phyloP scores from a whole-genome alignment of 1,140 invertebrate genomes.

The Pachyrhynchus sulphureomaculatus region DNA sequence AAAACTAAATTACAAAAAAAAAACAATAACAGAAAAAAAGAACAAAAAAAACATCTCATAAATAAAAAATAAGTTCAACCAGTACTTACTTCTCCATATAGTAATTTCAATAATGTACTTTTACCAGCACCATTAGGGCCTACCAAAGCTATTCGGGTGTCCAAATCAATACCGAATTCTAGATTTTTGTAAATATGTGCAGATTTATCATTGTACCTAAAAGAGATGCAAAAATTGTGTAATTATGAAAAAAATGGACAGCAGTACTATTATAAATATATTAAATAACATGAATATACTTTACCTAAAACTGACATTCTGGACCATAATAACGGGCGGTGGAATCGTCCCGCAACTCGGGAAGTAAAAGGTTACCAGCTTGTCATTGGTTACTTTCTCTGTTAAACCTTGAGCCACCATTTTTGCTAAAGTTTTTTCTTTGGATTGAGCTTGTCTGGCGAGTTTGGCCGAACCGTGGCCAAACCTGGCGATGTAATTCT shows the following conservation, averaged over 20 bases:
- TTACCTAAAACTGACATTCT: slow-evolving; percentile 89
- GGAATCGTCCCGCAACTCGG: slow-evolving; percentile 95
- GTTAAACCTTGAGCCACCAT: slow-evolving; percentile 98
- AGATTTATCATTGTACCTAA: slow-evolving; percentile 74
- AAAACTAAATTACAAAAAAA: not conserved
- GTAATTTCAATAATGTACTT: slow-evolving; percentile 92
- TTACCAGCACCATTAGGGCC: slow-evolving; percentile 99
- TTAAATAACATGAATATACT: no score
- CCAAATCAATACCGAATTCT: slow-evolving; percentile 98
- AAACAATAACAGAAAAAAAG: not conserved
- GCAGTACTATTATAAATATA: no score
- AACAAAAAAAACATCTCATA: not conserved
- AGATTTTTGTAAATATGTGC: slow-evolving; percentile 96
- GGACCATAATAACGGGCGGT: slow-evolving; percentile 98
- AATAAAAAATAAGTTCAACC: slow-evolving; percentile 11
- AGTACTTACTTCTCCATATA: slow-evolving; percentile 85
- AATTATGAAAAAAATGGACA: not conserved
- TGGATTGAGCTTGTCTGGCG: slow-evolving; percentile 97
- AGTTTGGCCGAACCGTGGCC: slow-evolving; percentile 99
- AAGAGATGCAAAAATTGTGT: not conserved
- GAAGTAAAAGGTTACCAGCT: slow-evolving; percentile 92
- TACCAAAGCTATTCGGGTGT: slow-evolving; percentile 95
- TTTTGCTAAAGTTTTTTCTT: slow-evolving; percentile 98
- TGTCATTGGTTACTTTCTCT: slow-evolving; percentile 77
- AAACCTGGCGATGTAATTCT: slow-evolving; percentile 98